Evolutionary conservation across 2,888 invertebrate species (phyloP), one percentile per base, ranked within the genome.

Genomic region (Sipha maydis): DNA sequence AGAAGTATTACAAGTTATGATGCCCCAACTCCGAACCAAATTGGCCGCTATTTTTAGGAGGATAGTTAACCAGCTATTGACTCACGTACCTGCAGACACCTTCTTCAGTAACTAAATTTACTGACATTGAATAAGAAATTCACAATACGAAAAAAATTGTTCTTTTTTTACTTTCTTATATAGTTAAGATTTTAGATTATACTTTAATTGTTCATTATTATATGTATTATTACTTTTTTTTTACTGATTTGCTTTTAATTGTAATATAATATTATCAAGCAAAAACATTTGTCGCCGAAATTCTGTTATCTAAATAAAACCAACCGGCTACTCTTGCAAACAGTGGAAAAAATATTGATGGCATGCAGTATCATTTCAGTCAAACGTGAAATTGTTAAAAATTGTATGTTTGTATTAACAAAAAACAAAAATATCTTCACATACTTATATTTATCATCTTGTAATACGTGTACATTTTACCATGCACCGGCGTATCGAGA

Each of bases 1-100:
- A 89, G 94, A 95, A 91, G 95, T 95, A 1, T 92, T 95, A 89
- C 94, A 94, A 91, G 93, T 93, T 9, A 95, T 95, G 95, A 93
- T 94, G 91, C 94, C 94, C 0, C 95, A 95, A 91, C 91, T 95
- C 89, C 94, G 94, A 90, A 93, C 93, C 91, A 95, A 95, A 91
- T 91, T 95, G 86, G 94, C 95, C 1, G 91, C 91, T 28, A 93
- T 95, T 77, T 95, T 95, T 91, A 93, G 93, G 90, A 93, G 93
- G 89, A 94, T 95, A 90, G 93, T 94, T 69, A 95, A 95, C 92
- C 94, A 95, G 91, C 92, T 95, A 89, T 92, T 95, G 86, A 93
- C 93, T 89, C 93, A 95, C 91, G 93, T 95, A 61, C 95, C 95
- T 38, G 91, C 94, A 54, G 93, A 95, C 89, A 92, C 92, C 85